A percentile compares a stretch with the other conserved stretches of the same genome.
Evolutionary conservation across 1,140 invertebrate species (phyloP).

Genomic region (Chrysoperla carnea): DNA sequence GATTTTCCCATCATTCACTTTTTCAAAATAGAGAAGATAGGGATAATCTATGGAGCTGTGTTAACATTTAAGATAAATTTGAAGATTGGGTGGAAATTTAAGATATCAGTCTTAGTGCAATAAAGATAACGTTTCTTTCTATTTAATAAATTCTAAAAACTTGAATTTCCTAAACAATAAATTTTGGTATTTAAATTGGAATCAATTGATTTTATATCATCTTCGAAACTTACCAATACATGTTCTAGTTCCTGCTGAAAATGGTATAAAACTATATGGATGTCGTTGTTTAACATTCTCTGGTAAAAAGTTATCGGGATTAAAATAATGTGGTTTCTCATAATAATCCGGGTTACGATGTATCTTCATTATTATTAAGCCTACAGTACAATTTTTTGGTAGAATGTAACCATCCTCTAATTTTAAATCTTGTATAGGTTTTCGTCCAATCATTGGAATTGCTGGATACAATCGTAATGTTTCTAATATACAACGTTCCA

Average conservation of each 20-base stretch:
- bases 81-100: no score
- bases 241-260: constrained; percentile 49
- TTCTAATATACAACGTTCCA: constrained; percentile 43
- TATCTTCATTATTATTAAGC: constrained; percentile 30
- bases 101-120: no score
- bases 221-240: constrained; percentile 38
- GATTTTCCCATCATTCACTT: no score
- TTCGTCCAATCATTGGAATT: constrained; percentile 40
- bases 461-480: constrained; percentile 40
- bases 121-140: no score
- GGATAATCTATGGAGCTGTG: no score
- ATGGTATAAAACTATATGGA: constrained; percentile 54
- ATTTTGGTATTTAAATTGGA: no score
- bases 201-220: no score
- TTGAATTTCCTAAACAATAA: no score
- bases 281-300: constrained; percentile 37
- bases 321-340: constrained; percentile 46
- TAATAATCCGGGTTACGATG: constrained; percentile 42
- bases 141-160: no score
- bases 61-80: no score
- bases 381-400: constrained; percentile 31
- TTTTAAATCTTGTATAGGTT: constrained; percentile 33
- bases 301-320: constrained; percentile 59
- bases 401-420: constrained; percentile 27
- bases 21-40: no score